Evolutionary conservation across 2,888 invertebrate genomes (phyloP), one percentile per base, ranked within the genome.

Genomic region (Exephanes ischioxanthus): DNA sequence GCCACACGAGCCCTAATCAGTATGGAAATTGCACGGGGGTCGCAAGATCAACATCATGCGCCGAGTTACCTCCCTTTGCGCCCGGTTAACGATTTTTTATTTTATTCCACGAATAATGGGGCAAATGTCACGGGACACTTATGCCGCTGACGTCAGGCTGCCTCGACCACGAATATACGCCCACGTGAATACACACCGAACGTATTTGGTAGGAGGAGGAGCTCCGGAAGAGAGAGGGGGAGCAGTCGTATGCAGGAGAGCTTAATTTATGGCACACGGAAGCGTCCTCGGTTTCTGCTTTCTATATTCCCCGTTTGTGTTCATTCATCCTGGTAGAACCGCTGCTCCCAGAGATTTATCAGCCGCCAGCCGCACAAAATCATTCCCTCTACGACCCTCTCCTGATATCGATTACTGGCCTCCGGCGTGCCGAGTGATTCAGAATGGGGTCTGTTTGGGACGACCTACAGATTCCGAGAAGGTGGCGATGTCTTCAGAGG

Each of bases 401-500:
- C 53, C 22, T 14, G 45, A 72, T 83, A 83, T 85, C 76, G 77
- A 83, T 85, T 76, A 76, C 37, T 55, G 61, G 33, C 71, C 68
- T 67, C 61, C 19, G 66, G 51, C 37, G 30, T 73, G 76, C 26
- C 66, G 7, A 66, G 63, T 76, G 48, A 75, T 82, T 75, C 72
- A 22, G 63, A 75, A 73, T 55, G 51, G 33, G 61, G 58, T 14
- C 61, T 61, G 26, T 61, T 26, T 4, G 61, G 30, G 61, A 26
- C 26, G 9, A 26, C 30, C 2, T 14, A 30, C 16, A 11, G 14
- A 61, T 61, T 61, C 30, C 30, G 16, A 61, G 9, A 9, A 55
- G 22, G 22, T 7, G 19, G 55, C 30, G 26, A 61, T 30, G 33
- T 6, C 30, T 61, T 61, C 0, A 14, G 33, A 7, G 26, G 0